Evolutionary conservation across 2,888 invertebrate species (phyloP), one percentile per base, ranked within the genome.

Genomic region (Slavum lentiscoides): DNA sequence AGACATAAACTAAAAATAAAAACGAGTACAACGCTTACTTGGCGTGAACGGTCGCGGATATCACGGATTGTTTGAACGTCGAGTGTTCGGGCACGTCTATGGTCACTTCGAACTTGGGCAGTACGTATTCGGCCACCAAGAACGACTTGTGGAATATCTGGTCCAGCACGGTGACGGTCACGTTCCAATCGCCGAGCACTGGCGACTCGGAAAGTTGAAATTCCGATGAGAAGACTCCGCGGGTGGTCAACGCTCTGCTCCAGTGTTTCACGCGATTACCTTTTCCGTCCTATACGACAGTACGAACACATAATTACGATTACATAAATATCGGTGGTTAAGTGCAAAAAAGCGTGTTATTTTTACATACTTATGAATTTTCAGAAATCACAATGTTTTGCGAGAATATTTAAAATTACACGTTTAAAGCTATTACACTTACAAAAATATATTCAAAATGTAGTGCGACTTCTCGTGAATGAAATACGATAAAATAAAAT

Each of bases 21-120:
- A 30, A 1, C 30, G 30, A 30, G 30, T 30, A 30, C 30, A 1
- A 7, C 61, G 49, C 82, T 89, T 89, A 96, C 94, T 92, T 93
- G 23, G 97, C 93, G 75, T 92, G 91, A 6, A 98, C 90, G 37
- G 93, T 92, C 39, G 93, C 93, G 30, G 89, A 90, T 70, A 97
- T 89, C 83, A 91, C 90, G 67, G 92, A 92, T 75, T 95, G 94
- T 83, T 91, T 91, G 86, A 94, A 93, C 2, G 95, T 92, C 9
- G 92, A 90, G 86, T 95, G 94, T 76, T 92, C 90, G 0, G 94
- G 93, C 55, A 95, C 90, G 83, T 93, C 91, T 82, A 98, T 91
- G 53, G 90, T 90, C 82, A 98, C 94, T 85, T 96, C 92, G 87
- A 97, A 98, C 86, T 97, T 97, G 0, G 98, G 98, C 84, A 96